Evolutionary conservation across 2,888 invertebrate genomes (phyloP).

Genomic region (Chironomus tentans): DNA sequence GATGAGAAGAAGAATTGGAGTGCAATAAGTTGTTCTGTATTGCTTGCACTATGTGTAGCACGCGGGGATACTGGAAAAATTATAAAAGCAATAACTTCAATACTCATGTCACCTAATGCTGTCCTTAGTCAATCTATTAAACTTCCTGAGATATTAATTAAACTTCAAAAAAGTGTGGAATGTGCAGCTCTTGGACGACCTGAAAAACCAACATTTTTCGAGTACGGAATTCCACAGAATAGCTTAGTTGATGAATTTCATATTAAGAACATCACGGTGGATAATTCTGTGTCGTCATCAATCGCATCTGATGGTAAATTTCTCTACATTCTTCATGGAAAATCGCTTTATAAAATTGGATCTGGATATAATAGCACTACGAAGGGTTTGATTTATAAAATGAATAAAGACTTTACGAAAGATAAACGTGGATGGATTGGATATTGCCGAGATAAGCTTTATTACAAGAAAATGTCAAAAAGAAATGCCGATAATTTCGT

Average conservation of each 20-base stretch:
- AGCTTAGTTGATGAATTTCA: slow-evolving; percentile 56
- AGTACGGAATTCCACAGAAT: slow-evolving; percentile 73
- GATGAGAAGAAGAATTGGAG: slow-evolving; percentile 61
- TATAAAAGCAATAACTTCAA: slow-evolving; percentile 73
- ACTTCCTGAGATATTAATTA: slow-evolving; percentile 66
- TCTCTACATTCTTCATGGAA: slow-evolving; percentile 76
- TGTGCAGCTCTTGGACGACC: slow-evolving; percentile 78
- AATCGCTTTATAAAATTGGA: slow-evolving; percentile 85
- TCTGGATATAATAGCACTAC: slow-evolving; percentile 90
- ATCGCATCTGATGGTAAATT: slow-evolving; percentile 85
- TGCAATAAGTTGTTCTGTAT: slow-evolving; percentile 81
- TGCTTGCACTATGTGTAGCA: slow-evolving; percentile 85
- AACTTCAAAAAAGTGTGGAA: slow-evolving; percentile 81
- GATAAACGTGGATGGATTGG: slow-evolving; percentile 78
- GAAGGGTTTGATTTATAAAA: slow-evolving; percentile 79
- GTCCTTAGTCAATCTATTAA: slow-evolving; percentile 14
- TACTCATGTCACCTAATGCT: slow-evolving; percentile 62
- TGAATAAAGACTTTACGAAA: slow-evolving; percentile 74
- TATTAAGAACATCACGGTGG: slow-evolving; percentile 38
- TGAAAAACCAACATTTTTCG: slow-evolving; percentile 78
- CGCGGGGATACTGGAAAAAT: slow-evolving; percentile 87
- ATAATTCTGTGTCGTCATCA: slow-evolving; percentile 43
- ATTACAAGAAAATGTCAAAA: slow-evolving; percentile 57
- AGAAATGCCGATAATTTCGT: slow-evolving; percentile 38
- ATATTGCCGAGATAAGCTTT: slow-evolving; percentile 74